Evolutionary conservation across 2,113 vertebrate genomes (phyloP), one percentile per base, ranked within the genome.

Genomic region (Speoplatyrhinus poulsoni): DNA sequence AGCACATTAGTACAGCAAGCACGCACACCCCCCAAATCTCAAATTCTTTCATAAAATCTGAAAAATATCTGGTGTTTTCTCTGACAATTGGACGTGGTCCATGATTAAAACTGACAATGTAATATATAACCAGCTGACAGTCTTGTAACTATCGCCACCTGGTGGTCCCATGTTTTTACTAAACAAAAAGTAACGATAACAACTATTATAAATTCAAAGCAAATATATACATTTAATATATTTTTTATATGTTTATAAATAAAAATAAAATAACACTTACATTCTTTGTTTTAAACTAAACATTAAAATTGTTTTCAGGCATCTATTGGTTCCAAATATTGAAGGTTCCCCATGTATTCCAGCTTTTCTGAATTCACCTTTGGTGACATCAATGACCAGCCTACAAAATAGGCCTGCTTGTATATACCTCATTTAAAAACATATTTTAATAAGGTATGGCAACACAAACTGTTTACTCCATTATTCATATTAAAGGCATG

Each of bases 81-180:
- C 26, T 41, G 36, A 41, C 7, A 7, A 41, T 41, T 1, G 36
- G 36, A 41, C 36, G 36, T 41, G 36, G 36, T 5, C 36, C 36
- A 6, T 41, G 1, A 41, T 41, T 5, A 41, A 41, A 41, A 8
- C 36, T 41, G 36, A 41, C 36, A 5, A 41, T 41, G 36, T 6
- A 41, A 41, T 41, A 5, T 41, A 5, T 41, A 41, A 5, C 36
- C 26, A 26, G 2, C 26, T 26, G 26, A 26, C 26, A 26, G 26
- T 26, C 26, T 26, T 26, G 26, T 26, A 26, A 26, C 50, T 64
- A 60, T 3, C 77, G 13, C 84, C 75, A 19, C 50, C 61, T 76
- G 12, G 9, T 67, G 88, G 74, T 64, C 0, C 1, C 12, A 36
- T 4, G 26, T 19, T 49, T 59, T 32, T 67, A 13, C 36, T n/a